Evolutionary conservation across 2,113 vertebrate species (phyloP).

Genomic region (Copsychus sechellarum): DNA sequence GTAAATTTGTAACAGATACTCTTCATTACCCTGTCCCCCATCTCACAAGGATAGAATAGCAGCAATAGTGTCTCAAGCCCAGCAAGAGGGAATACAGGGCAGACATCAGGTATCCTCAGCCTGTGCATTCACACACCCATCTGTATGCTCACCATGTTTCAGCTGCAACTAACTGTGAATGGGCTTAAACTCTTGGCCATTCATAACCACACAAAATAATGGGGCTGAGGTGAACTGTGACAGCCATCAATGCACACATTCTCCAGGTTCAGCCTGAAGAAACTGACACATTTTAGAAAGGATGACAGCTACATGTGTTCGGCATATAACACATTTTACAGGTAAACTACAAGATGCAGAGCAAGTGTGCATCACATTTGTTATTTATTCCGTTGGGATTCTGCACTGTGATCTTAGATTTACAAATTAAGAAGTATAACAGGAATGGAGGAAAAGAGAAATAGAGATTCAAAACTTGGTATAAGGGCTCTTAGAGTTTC

Average conservation of each 20-base stretch:
- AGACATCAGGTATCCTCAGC: rapidly evolving
- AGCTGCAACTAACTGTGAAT: background rate
- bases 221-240: background rate
- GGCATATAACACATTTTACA: background rate
- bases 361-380: background rate
- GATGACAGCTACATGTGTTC: background rate
- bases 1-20: background rate
- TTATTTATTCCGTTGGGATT: background rate
- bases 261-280: background rate
- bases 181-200: background rate
- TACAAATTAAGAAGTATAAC: background rate
- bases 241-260: background rate
- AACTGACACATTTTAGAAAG: background rate
- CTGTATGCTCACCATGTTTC: background rate
- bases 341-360: background rate
- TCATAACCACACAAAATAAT: background rate
- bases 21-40: background rate
- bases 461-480: background rate
- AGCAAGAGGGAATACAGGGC: background rate
- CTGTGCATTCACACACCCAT: background rate
- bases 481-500: background rate
- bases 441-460: background rate
- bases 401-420: background rate
- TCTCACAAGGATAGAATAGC: background rate
- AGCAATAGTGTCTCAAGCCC: background rate